Evolutionary conservation across 2,888 invertebrate species (phyloP).

Genomic region (Eupithecia pulchellata): DNA sequence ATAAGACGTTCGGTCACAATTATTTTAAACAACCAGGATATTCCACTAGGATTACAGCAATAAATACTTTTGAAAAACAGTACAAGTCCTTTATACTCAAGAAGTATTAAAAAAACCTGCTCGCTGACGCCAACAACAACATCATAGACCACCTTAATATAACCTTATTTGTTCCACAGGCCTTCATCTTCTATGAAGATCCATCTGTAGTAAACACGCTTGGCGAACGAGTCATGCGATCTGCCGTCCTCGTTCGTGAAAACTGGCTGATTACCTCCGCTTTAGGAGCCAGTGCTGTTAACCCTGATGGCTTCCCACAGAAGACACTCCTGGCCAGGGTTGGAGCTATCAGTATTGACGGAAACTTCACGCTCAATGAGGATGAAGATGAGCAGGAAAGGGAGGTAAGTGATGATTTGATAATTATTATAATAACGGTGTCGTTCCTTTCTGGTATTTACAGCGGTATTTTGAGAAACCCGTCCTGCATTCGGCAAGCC

Average conservation of each 20-base stretch:
- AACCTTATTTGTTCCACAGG: slow-evolving; percentile 53
- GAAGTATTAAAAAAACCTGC: too few species aligned
- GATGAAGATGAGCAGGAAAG: slow-evolving; percentile 79
- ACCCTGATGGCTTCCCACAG: slow-evolving; percentile 62
- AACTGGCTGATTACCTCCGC: slow-evolving; percentile 72
- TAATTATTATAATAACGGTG: too few species aligned
- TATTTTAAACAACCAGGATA: too few species aligned
- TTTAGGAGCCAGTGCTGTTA: slow-evolving; percentile 54
- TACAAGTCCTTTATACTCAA: too few species aligned
- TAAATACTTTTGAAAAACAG: too few species aligned
- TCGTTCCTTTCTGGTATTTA: too few species aligned
- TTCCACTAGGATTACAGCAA: too few species aligned
- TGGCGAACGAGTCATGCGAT: slow-evolving; percentile 63
- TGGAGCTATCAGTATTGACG: slow-evolving; percentile 68
- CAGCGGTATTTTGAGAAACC: too few species aligned
- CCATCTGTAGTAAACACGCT: slow-evolving; percentile 60
- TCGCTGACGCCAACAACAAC: too few species aligned
- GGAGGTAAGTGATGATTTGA: slow-evolving; percentile 61
- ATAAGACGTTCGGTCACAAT: too few species aligned
- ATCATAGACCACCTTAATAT: neutral
- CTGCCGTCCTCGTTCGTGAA: slow-evolving; percentile 66
- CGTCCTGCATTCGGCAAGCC: too few species aligned
- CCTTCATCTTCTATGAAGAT: slow-evolving; percentile 74
- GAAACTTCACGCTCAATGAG: slow-evolving; percentile 69
- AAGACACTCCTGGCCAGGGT: slow-evolving; percentile 74